Evolutionary conservation across 2,797 vertebrate genomes (phyloP), one percentile per base, ranked within the genome.

Genomic region (Pipistrellus pipistrellus): DNA sequence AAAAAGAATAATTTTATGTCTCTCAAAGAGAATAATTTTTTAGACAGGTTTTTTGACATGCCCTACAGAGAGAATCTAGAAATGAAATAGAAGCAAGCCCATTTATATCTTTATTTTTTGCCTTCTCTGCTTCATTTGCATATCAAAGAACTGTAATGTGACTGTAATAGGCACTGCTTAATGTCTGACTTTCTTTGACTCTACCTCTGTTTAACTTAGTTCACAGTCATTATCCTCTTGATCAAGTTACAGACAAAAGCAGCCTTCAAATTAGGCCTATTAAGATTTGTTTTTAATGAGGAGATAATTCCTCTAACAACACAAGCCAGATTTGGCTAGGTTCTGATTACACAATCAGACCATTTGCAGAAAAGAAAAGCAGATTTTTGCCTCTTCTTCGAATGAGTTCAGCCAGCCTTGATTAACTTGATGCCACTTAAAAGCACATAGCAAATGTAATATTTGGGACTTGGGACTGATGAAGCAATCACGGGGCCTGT

Each of bases 271-370:
- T 98, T 98, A 97, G 97, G 96, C 88, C 97, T 95, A 97, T 97
- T 94, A 97, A 97, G 97, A 90, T 95, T 96, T 97, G 92, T 91
- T 98, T 97, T 96, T 96, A 96, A 98, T 98, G 97, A 98, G 97
- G 97, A 98, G 98, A 98, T 98, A 98, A 98, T 98, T 98, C 96
- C 97, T 98, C 97, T 97, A 97, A 95, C 94, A 98, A 98, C 97
- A 97, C 94, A 98, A 97, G 97, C 92, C 97, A 98, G 98, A 94
- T 98, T 97, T 78, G n/a, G 95, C 96, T 97, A 69, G 96, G 68
- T 30, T 95, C 96, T 71, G 97, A 69, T 91, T 97, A 88, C 96
- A 80, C 85, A 95, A 93, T 95, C 80, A 88, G 95, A 66, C 69
- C 78, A 53, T 38, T 64, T 96, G 94, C 94, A 85, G 57, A 46